Base-by-base conservation (phyloP, 2,797 vertebrate genomes). In the Linurgus olivaceus region DNA sequence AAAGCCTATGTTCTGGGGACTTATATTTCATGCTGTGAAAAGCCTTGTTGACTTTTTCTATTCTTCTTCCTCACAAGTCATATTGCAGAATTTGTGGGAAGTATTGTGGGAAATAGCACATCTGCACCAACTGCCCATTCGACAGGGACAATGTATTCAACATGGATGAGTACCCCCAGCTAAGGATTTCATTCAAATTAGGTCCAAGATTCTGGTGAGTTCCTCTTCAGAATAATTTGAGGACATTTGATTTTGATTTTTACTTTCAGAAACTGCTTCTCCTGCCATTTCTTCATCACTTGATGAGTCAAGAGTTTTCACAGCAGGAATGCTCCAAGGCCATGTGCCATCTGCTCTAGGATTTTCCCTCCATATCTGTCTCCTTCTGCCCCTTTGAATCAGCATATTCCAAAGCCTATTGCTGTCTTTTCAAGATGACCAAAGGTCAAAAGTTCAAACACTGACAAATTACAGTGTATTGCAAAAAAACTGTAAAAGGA, bases 401-500 rank as follows among this genome's bases (percentile, higher is more conserved):
- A 0, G 18, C 20, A 74, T 65, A 31, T 75, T 88, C 44, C 52
- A 80, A 84, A 87, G 23, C 11, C n/a, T 73, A 20, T 51, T 48
- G 17, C 28, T 62, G 25, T 51, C 23, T 83, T 89, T 87, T 77
- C 42, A 65, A 40, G 42, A 48, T 48, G 42, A 50, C 11, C 3
- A 1, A 77, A 61, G 74, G 42, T 72, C 50, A 72, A 13, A 85
- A 91, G 77, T 85, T 79, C 57, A 54, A 67, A 61, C 6, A 25
- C 11, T 37, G 68, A 68, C 31, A 80, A 74, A 55, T 83, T 52
- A 51, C 2, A 45, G 4, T 11, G 8, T 58, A 15, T 31, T 80
- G 61, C 33, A 82, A 61, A 85, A 94, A 85, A 54, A 23, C 38
- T 48, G 10, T 54, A 76, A 77, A 45, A 71, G 16, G 35, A 75